Percentiles rank a stretch among this genome's conserved stretches.
phyloP scores from a whole-genome alignment of 2,797 vertebrate species.

The Pampus argenteus region DNA sequence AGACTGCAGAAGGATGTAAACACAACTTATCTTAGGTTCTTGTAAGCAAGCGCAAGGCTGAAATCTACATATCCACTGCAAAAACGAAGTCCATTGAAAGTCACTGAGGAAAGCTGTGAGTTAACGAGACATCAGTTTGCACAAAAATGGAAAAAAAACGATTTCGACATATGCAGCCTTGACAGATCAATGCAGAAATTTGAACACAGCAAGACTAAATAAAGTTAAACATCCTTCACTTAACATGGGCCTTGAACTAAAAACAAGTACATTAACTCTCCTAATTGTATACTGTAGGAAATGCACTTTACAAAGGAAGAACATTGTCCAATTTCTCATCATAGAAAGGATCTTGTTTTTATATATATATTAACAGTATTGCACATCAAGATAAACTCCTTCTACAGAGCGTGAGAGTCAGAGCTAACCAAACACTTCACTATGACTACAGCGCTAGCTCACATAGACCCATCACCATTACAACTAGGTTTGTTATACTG shows the following conservation, averaged over 20 bases:
- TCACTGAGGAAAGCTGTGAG: conserved; percentile 50
- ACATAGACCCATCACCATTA: conserved; percentile 53
- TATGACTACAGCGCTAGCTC: conserved; percentile 59
- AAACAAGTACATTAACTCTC: conserved; percentile 30
- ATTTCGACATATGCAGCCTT: conserved; percentile 49
- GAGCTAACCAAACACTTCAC: conserved; percentile 60
- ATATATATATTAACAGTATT: conserved; percentile 64
- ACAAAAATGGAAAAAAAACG: conserved; percentile 58
- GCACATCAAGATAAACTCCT: conserved; percentile 68
- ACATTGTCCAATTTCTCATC: conserved; percentile 43
- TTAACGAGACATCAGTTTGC: conserved; percentile 44
- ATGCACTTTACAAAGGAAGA: conserved; percentile 63
- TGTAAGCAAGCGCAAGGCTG: conserved; percentile 36
- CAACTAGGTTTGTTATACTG: conserved; percentile 49
- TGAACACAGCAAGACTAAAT: conserved; percentile 46
- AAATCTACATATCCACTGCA: conserved; percentile 47
- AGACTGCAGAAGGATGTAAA: conserved; percentile 62
- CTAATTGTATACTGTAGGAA: conserved; percentile 39
- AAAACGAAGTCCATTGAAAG: conserved; percentile 57
- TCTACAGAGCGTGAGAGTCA: conserved; percentile 45
- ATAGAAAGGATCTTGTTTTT: conserved; percentile 43
- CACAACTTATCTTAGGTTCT: conserved; percentile 54
- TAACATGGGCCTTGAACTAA: conserved; percentile 32
- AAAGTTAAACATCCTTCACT: conserved; percentile 39
- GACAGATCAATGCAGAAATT: conserved; percentile 45